Percentiles rank a stretch among this genome's conserved stretches.
Evolutionary conservation across 2,888 invertebrate species (phyloP).

Genomic region (Drosophila incognita): DNA sequence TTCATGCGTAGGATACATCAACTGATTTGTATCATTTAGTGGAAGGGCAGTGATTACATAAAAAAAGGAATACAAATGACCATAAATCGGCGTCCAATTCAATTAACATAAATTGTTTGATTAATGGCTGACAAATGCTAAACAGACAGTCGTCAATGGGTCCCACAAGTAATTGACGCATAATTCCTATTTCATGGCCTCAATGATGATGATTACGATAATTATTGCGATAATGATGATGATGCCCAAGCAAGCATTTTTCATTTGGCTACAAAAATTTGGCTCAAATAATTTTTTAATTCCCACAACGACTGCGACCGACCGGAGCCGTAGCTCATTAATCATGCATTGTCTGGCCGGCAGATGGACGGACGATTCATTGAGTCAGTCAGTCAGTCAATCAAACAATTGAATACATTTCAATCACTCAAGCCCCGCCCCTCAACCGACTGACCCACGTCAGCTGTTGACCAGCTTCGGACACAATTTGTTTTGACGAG

Average conservation of each 20-base stretch:
- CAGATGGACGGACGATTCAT: conserved; percentile 17
- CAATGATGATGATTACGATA: conserved; percentile 40
- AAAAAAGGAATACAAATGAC: conserved; percentile 21
- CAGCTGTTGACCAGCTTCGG: conserved; percentile 27
- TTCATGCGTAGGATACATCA: background rate
- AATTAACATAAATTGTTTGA: conserved; percentile 79
- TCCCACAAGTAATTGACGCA: conserved; percentile 65
- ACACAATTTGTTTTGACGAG: conserved; percentile 70
- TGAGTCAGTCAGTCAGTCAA: conserved; percentile 59
- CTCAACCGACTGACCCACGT: conserved; percentile 5
- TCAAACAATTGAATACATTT: conserved; percentile 79
- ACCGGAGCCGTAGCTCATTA: conserved; percentile 54
- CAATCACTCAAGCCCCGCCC: conserved; percentile 63
- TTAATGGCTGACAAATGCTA: conserved; percentile 73
- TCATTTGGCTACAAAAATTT: conserved; percentile 50
- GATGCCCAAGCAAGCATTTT: conserved; percentile 38
- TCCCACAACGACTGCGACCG: conserved; percentile 42
- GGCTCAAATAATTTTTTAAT: conserved; percentile 75
- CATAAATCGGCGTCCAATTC: conserved; percentile 78
- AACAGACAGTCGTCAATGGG: conserved; percentile 44
- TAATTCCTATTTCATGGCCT: conserved; percentile 57
- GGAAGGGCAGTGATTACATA: background rate
- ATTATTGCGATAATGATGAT: conserved; percentile 23
- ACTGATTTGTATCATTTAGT: background rate
- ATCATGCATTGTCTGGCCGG: conserved; percentile 68